Base-by-base conservation (phyloP, 2,797 vertebrate species). In the Xerus rutilus region DNA sequence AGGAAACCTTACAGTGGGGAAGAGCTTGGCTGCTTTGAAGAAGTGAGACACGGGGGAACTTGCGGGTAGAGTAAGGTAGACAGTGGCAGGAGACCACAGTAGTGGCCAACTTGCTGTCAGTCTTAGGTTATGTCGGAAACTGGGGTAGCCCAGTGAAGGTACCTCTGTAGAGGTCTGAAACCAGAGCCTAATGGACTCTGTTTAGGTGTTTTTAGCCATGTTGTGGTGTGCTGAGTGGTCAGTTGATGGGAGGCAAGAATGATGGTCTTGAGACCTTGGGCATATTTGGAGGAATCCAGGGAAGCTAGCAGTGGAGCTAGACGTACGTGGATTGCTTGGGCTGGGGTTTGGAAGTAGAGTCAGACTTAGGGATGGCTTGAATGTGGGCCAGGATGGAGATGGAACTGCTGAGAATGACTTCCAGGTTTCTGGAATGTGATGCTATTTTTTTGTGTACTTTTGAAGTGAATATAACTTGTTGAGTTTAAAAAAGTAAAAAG, bases 31-130 rank as follows among this genome's bases (percentile, higher is more conserved):
- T 7, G 7, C 0, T 35, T 52, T n/a, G 69, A 74, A 79, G n/a
- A 25, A 52, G 76, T 32, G 15, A 54, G 78, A n/a, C 17, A 30
- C 25, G 25, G 32, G 9, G 9, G 45, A 14, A 9, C 2, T 39
- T 1, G 65, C 57, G 77, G 39, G 0, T 2, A 72, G 47, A 39
- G 0, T 1, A 8, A 12, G 4, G 21, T 57, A 1, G 65, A n/a
- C n/a, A 21, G 5, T 20, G 65, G 25, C 5, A 32, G 59, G 49
- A 15, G 12, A 10, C 69, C 17, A n/a, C 32, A 76, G 74, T 35
- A 77, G 43, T 64, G 21, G n/a, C 59, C 7, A 20, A 0, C 11
- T 65, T 47, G 4, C 57, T 67, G 3, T 18, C 43, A 62, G 43
- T 14, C 35, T 25, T 64, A 32, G 18, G 65, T 65, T n/a, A 39